Conservation (phyloP, 2,888 invertebrate genomes). For the Conistra vaccinii region DNA sequence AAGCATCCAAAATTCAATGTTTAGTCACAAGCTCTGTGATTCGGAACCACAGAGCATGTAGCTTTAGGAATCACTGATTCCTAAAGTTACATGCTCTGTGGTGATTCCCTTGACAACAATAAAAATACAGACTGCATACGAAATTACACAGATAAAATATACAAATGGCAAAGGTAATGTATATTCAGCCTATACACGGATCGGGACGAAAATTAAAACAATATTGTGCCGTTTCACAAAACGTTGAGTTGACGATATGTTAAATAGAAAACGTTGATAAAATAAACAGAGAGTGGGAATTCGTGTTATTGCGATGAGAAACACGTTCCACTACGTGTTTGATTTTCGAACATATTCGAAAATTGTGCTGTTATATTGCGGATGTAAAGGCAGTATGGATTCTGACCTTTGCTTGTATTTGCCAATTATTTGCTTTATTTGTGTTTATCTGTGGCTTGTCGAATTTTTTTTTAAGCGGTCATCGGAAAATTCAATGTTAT, state of each 20-base stretch:
- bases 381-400: conserved; percentile 31
- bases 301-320: conserved; percentile 38
- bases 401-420: conserved; percentile 18
- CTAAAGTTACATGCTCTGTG: no score
- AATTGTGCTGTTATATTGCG: conserved; percentile 43
- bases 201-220: conserved; percentile 50
- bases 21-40: no score
- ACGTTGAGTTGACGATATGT: conserved; percentile 47
- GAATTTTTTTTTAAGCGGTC: not conserved
- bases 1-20: not conserved
- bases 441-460: conserved; percentile 22
- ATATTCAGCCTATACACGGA: conserved; percentile 31
- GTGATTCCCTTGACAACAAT: conserved; percentile 29
- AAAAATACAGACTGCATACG: conserved; percentile 25
- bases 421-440: conserved; percentile 12
- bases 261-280: conserved; percentile 52
- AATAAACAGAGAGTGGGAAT: conserved; percentile 50
- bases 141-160: conserved; percentile 43
- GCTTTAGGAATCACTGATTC: no score
- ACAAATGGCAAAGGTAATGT: conserved; percentile 35
- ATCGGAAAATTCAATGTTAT: not conserved
- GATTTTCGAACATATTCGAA: conserved; percentile 55
- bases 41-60: no score
- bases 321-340: conserved; percentile 55
- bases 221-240: conserved; percentile 32